Evolutionary conservation across 2,113 vertebrate genomes (phyloP).

Genomic region (Tyrannus savana): DNA sequence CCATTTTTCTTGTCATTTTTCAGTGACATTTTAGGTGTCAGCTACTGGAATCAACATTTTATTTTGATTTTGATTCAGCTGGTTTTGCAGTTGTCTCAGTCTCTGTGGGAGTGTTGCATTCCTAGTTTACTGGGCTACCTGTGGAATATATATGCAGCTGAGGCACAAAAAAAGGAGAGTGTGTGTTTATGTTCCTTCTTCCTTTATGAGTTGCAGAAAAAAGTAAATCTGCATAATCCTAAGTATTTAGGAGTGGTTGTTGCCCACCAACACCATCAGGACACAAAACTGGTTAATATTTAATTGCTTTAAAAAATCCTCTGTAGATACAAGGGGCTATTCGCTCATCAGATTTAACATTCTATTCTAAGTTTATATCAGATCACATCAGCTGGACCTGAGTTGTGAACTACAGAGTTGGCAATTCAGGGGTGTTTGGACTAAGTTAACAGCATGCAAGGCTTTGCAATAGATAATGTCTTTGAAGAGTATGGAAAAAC

Average conservation of each 20-base stretch:
- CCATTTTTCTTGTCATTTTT: not conserved
- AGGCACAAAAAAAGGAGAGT: not conserved
- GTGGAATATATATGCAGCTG: not conserved
- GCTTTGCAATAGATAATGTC: not conserved
- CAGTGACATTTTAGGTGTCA: not conserved
- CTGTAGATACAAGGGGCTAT: not conserved
- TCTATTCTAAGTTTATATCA: not conserved
- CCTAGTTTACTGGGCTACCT: not conserved
- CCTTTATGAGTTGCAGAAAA: not conserved
- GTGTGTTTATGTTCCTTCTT: not conserved
- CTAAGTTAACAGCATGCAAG: not conserved
- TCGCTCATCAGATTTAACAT: not conserved
- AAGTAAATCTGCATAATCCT: not conserved
- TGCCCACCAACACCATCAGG: not conserved
- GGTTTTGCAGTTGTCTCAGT: not conserved
- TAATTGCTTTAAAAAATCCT: not conserved
- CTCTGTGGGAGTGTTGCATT: not conserved
- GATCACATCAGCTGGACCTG: not conserved
- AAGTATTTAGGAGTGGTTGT: not conserved
- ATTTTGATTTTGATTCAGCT: not conserved
- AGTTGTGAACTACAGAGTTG: not conserved
- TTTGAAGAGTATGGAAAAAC: not conserved
- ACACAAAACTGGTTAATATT: not conserved
- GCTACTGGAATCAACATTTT: not conserved
- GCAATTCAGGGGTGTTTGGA: not conserved